Evolutionary conservation across 2,888 invertebrate genomes (phyloP).

Genomic region (Lissocephala sabroskyi): DNA sequence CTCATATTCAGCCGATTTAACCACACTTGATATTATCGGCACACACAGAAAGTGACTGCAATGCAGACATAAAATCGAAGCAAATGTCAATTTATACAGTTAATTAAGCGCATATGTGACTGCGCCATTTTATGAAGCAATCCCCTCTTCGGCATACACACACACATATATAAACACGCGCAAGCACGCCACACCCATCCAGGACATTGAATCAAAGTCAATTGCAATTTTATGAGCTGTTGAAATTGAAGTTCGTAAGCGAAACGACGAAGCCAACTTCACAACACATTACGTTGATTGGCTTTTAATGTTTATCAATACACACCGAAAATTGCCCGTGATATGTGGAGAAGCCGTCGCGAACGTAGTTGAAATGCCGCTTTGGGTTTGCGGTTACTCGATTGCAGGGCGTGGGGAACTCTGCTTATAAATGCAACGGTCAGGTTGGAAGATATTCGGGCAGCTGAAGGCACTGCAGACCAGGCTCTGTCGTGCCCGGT

Average conservation of each 20-base stretch:
- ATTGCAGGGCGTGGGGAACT: too few species aligned
- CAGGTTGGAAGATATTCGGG: neutral
- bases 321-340: slow-evolving; percentile 31
- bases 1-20: too few species aligned
- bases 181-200: too few species aligned
- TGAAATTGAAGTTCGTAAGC: slow-evolving; percentile 46
- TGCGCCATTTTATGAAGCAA: slow-evolving; percentile 44
- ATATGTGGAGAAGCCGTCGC: slow-evolving; percentile 7
- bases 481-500: slow-evolving; percentile 30
- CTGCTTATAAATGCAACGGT: slow-evolving; percentile 38
- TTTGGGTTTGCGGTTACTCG: too few species aligned
- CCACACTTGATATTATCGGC: slow-evolving; percentile 25
- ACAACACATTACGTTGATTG: slow-evolving; percentile 61
- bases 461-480: too few species aligned
- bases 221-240: slow-evolving; percentile 62
- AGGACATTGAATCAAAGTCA: too few species aligned
- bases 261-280: slow-evolving; percentile 24
- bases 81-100: slow-evolving; percentile 63
- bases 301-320: slow-evolving; percentile 64
- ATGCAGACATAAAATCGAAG: slow-evolving; percentile 55
- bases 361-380: too few species aligned
- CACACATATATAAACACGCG: slow-evolving; percentile 9
- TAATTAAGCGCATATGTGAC: slow-evolving; percentile 63
- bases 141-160: slow-evolving; percentile 5
- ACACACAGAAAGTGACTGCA: slow-evolving; percentile 44